Conservation (phyloP, 2,797 vertebrate species). For the Distichodus sexfasciatus region DNA sequence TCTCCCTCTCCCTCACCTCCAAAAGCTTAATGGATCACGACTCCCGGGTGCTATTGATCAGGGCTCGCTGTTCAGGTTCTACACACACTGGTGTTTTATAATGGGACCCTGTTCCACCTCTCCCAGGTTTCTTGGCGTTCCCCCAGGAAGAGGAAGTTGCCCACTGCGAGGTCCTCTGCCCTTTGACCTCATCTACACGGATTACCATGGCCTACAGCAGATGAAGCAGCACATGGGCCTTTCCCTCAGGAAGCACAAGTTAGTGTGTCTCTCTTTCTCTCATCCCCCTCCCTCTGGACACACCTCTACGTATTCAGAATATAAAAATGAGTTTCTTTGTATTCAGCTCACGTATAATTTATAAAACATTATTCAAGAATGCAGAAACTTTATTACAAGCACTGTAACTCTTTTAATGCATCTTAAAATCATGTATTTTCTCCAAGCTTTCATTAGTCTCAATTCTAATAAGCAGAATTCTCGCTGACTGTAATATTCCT, state of each 20-base stretch:
- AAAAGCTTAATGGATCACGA: background rate
- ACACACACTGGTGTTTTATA: background rate
- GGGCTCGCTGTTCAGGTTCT: background rate
- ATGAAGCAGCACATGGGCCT: constrained; percentile 99
- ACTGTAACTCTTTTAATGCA: too few relatives aligned
- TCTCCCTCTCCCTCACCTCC: background rate
- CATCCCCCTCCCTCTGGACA: background rate
- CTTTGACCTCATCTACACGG: constrained; percentile 96
- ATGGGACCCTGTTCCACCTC: background rate
- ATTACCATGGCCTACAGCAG: constrained; percentile 96
- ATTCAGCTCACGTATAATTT: too few relatives aligned
- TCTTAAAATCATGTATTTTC: too few relatives aligned
- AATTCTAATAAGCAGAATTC: too few relatives aligned
- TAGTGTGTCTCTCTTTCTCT: constrained; percentile 51
- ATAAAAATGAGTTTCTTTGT: too few relatives aligned
- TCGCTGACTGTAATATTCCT: too few relatives aligned
- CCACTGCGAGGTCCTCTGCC: constrained; percentile 88
- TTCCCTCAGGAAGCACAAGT: constrained; percentile 95
- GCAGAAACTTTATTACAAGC: too few relatives aligned
- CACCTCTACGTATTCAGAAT: too few relatives aligned
- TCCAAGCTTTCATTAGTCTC: too few relatives aligned
- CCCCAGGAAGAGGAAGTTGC: constrained; percentile 94
- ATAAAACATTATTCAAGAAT: too few relatives aligned
- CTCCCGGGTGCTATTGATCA: background rate
- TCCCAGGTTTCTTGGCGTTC: constrained; percentile 89